Evolutionary conservation across 2,888 invertebrate genomes (phyloP).

Genomic region (Scaeva pyrastri): DNA sequence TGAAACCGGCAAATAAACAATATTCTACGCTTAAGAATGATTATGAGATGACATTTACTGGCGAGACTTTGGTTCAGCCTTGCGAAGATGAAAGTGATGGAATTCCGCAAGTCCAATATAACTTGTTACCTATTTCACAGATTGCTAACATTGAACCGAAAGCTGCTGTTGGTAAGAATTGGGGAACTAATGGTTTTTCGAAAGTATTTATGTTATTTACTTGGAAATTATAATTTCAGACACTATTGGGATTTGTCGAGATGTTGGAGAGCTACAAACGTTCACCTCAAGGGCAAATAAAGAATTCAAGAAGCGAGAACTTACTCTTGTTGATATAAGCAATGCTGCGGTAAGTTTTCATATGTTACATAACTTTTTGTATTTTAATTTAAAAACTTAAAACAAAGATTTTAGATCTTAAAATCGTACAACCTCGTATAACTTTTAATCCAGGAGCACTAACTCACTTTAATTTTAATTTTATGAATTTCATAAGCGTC

Average conservation of each 20-base stretch:
- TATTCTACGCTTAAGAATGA: conserved; percentile 94
- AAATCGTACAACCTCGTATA: no score
- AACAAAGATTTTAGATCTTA: no score
- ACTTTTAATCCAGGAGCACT: no score
- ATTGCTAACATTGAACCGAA: conserved; percentile 89
- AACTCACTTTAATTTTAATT: no score
- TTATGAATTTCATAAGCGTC: no score
- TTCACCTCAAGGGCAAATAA: conserved; percentile 90
- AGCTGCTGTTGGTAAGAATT: conserved; percentile 87
- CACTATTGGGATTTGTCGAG: conserved; percentile 94
- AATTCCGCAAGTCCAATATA: conserved; percentile 91
- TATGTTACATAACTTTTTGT: no score
- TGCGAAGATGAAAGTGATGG: conserved; percentile 86
- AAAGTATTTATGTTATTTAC: background rate
- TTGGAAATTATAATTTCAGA: conserved; percentile 85
- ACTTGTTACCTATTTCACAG: conserved; percentile 90
- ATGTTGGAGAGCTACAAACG: conserved; percentile 88
- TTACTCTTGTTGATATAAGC: conserved; percentile 93
- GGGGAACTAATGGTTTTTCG: background rate
- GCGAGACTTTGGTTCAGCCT: conserved; percentile 88
- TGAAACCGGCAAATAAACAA: conserved; percentile 98
- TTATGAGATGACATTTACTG: conserved; percentile 96
- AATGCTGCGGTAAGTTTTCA: conserved; percentile 88
- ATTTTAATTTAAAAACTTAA: no score
- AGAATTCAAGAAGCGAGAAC: conserved; percentile 95